phyloP scores from a whole-genome alignment of 2,797 vertebrate genomes.

The Crypturellus tataupa region DNA sequence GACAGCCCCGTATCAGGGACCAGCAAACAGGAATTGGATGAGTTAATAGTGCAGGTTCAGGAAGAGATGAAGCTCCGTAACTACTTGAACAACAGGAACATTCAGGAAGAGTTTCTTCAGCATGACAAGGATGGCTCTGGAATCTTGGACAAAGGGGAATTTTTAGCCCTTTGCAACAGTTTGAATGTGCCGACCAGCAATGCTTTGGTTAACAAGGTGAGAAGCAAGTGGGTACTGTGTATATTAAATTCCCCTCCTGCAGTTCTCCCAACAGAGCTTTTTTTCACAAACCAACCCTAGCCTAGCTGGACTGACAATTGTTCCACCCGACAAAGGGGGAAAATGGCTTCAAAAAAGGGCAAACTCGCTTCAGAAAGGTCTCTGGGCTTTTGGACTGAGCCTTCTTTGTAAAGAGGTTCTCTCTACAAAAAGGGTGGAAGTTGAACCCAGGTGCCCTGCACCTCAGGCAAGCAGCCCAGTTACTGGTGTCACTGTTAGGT shows the following conservation, averaged over 20 bases:
- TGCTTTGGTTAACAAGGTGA: constrained; percentile 77
- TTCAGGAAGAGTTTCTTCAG: constrained; percentile 58
- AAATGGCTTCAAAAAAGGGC: neutral
- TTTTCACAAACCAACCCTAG: neutral
- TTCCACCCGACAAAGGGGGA: neutral
- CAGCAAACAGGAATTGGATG: constrained; percentile 52
- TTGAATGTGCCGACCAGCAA: constrained; percentile 65
- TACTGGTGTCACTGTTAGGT: neutral
- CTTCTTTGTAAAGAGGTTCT: neutral
- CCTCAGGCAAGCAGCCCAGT: neutral
- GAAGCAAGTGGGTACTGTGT: neutral
- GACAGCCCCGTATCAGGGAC: neutral
- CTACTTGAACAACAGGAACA: constrained; percentile 24
- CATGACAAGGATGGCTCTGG: constrained; percentile 74
- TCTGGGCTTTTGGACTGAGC: neutral
- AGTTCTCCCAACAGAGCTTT: neutral
- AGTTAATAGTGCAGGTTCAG: constrained; percentile 60
- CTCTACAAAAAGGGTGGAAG: neutral
- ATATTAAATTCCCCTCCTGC: neutral
- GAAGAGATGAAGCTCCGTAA: constrained; percentile 67
- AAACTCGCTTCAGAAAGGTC: neutral
- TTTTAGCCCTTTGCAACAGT: constrained; percentile 73
- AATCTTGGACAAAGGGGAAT: constrained; percentile 63
- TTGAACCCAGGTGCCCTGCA: neutral
- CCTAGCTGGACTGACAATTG: neutral